Conservation (phyloP, 2,888 invertebrate genomes). For the Meloe dianella region DNA sequence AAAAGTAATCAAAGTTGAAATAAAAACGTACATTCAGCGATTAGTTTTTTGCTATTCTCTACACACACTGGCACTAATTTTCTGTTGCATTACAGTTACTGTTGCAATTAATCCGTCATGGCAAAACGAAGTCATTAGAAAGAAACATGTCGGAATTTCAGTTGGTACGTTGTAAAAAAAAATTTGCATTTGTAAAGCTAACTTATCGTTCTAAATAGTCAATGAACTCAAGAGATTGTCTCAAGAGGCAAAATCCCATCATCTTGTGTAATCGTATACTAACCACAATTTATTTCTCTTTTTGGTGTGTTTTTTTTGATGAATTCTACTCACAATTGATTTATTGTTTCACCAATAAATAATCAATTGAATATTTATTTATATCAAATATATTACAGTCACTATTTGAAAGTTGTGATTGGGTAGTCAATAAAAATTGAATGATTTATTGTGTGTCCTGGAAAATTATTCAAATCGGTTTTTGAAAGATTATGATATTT, state of each 20-base stretch:
- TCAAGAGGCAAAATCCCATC: not conserved
- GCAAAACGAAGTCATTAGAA: conserved; percentile 2
- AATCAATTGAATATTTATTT: not conserved
- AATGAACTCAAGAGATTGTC: not conserved
- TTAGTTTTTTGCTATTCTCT: conserved; percentile 3
- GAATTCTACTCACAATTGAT: no score
- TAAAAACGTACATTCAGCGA: not conserved
- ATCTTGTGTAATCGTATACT: not conserved
- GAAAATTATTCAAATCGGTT: not conserved
- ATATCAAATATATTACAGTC: no score
- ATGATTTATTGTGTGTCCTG: not conserved
- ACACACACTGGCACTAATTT: not conserved
- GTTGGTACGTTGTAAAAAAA: not conserved
- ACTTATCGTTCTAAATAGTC: not conserved
- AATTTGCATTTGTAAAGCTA: not conserved
- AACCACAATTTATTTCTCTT: no score
- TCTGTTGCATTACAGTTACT: not conserved
- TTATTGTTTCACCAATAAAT: not conserved
- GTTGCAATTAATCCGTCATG: conserved; percentile 3
- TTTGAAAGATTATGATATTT: not conserved
- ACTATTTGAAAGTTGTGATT: not conserved
- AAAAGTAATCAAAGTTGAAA: conserved; percentile 9
- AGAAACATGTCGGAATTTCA: not conserved
- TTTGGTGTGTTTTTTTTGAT: not conserved
- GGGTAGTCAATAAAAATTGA: not conserved